Evolutionary conservation across 2,113 vertebrate genomes (phyloP).

Genomic region (Aspiorhynchus laticeps): DNA sequence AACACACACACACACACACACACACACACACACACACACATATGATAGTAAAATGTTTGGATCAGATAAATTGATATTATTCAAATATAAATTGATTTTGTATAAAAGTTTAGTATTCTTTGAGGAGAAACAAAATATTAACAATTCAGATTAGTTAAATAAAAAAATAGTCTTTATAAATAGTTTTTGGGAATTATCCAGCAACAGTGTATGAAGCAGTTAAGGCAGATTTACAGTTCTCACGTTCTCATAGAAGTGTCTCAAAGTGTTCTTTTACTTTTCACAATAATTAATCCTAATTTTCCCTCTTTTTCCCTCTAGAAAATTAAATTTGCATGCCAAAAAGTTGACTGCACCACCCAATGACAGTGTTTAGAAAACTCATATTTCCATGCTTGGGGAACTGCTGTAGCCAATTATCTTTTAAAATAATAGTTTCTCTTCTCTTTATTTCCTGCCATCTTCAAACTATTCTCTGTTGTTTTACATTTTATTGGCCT

Average conservation of each 20-base stretch:
- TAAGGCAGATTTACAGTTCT: neutral
- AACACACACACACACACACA: too few species aligned
- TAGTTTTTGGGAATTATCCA: neutral
- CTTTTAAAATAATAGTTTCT: neutral
- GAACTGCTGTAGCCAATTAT: constrained; percentile 11
- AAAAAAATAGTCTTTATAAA: neutral
- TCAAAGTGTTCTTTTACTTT: neutral
- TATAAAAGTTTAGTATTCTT: too few species aligned
- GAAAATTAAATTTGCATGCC: neutral
- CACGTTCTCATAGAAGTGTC: neutral
- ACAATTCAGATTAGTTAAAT: neutral
- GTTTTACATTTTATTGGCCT: constrained; percentile 16
- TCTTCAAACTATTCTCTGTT: neutral
- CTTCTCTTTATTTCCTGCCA: too few species aligned
- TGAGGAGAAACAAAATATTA: too few species aligned
- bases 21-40: too few species aligned
- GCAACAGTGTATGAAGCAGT: neutral
- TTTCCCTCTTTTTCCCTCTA: neutral
- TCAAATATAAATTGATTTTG: too few species aligned
- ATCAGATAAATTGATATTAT: too few species aligned
- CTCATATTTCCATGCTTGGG: neutral
- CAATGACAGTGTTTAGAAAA: neutral
- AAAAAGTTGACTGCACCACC: constrained; percentile 20
- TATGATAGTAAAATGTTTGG: too few species aligned
- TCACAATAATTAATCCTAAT: neutral